A percentile compares a stretch with the other conserved stretches of the same genome.
These are phyloP conservation scores for Drosophila tani DNA, from an alignment of 1,140 invertebrate species.

Conservation along the genomic window DNA sequence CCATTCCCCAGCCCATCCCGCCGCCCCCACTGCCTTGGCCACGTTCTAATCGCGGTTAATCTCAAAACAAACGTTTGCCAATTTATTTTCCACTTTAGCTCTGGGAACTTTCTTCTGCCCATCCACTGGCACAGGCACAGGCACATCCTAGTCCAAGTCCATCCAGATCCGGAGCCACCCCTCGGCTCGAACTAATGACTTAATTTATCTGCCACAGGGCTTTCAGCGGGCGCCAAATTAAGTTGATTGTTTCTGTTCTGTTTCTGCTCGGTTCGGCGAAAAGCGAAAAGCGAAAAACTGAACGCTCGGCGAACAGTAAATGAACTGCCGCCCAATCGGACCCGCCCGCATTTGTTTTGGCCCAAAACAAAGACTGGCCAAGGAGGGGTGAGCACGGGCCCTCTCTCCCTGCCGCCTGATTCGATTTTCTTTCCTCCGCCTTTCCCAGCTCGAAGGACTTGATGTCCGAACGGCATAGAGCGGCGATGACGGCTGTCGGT, in stretches of 20 bases:
- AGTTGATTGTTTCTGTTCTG: slow-evolving; percentile 77
- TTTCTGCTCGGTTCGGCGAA: slow-evolving; percentile 15
- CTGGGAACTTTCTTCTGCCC: slow-evolving; percentile 56
- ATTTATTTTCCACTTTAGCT: slow-evolving; percentile 84
- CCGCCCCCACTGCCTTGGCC: background rate
- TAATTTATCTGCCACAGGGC: slow-evolving; percentile 85
- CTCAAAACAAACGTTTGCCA: slow-evolving; percentile 85
- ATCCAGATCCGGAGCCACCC: slow-evolving; percentile 24
- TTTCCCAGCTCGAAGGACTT: too few relatives aligned
- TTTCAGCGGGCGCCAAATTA: slow-evolving; percentile 84
- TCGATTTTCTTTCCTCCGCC: slow-evolving; percentile 50
- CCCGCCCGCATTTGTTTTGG: slow-evolving; percentile 26
- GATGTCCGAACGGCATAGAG: background rate
- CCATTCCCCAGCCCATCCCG: slow-evolving; percentile 47
- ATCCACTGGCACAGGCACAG: slow-evolving; percentile 9
- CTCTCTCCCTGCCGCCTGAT: slow-evolving; percentile 31
- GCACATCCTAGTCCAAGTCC: background rate
- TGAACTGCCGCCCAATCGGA: slow-evolving; percentile 38
- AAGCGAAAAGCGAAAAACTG: slow-evolving; percentile 11
- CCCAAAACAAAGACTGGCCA: too few relatives aligned
- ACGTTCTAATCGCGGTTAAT: slow-evolving; percentile 84
- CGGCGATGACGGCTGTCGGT: too few relatives aligned
- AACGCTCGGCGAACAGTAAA: slow-evolving; percentile 40
- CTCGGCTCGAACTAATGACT: slow-evolving; percentile 83
- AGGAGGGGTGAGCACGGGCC: too few relatives aligned